Evolutionary conservation across 1,140 invertebrate genomes (phyloP).

Genomic region (Homalodisca vitripennis): DNA sequence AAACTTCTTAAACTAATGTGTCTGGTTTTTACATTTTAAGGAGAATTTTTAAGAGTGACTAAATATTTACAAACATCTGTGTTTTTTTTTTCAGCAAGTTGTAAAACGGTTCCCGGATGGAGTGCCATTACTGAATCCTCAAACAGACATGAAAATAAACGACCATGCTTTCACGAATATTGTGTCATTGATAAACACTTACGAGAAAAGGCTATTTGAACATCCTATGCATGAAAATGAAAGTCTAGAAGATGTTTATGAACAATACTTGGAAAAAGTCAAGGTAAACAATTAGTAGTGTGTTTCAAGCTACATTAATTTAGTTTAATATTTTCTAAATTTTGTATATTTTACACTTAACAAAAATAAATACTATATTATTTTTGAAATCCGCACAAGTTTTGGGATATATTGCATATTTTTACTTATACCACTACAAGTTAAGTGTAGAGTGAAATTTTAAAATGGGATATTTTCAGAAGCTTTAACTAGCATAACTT

Average conservation of each 20-base stretch:
- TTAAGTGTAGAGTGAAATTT: too few relatives aligned
- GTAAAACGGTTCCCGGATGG: conserved; percentile 84
- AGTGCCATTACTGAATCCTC: conserved; percentile 87
- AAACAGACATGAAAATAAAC: conserved; percentile 95
- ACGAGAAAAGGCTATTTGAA: conserved; percentile 77
- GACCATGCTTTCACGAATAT: conserved; percentile 77
- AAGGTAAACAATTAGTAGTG: conserved; percentile 48
- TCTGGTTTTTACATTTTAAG: too few relatives aligned
- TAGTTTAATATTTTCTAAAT: neutral
- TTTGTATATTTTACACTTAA: too few relatives aligned
- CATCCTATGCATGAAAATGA: conserved; percentile 74
- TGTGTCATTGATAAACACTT: conserved; percentile 76
- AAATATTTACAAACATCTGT: too few relatives aligned
- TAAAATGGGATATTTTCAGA: too few relatives aligned
- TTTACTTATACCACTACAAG: too few relatives aligned
- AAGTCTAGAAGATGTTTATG: conserved; percentile 35
- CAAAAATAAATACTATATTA: too few relatives aligned
- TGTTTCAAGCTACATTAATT: neutral
- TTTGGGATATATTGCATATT: too few relatives aligned
- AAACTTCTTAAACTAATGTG: too few relatives aligned
- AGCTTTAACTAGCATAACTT: too few relatives aligned
- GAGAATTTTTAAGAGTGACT: too few relatives aligned
- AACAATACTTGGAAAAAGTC: conserved; percentile 39
- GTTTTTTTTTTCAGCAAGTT: conserved; percentile 63
- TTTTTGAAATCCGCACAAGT: too few relatives aligned